phyloP scores from a whole-genome alignment of 2,797 vertebrate species.

The Aphelocoma californica region DNA sequence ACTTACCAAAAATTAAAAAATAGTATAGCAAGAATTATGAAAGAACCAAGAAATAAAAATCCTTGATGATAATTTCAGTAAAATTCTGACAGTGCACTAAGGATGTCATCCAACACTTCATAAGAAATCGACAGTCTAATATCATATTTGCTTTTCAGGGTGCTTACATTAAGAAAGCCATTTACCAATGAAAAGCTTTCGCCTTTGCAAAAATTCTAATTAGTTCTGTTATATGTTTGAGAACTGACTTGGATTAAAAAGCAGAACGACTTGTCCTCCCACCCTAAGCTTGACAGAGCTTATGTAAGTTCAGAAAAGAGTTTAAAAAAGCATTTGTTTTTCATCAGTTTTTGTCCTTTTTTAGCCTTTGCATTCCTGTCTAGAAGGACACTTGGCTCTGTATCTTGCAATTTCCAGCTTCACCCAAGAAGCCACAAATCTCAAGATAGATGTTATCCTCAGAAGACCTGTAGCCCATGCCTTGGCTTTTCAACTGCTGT shows the following conservation, averaged over 20 bases:
- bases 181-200: background rate
- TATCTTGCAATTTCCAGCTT: background rate
- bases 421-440: slow-evolving; percentile 5
- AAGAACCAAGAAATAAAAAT: background rate
- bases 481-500: background rate
- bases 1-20: background rate
- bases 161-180: background rate
- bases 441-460: slow-evolving; percentile 33
- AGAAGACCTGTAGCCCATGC: slow-evolving; percentile 8
- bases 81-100: background rate
- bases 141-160: background rate
- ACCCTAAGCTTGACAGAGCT: background rate
- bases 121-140: background rate
- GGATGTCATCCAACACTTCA: background rate
- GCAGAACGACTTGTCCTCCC: background rate
- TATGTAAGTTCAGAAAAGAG: background rate
- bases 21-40: background rate
- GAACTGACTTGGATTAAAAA: background rate
- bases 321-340: background rate
- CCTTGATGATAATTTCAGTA: background rate
- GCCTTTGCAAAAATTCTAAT: background rate
- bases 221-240: background rate
- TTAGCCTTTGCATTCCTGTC: background rate
- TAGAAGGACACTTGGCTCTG: background rate
- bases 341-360: background rate